These are phyloP conservation scores for Piprites chloris DNA, from an alignment of 2,113 vertebrate species.

Conservation along the genomic window DNA sequence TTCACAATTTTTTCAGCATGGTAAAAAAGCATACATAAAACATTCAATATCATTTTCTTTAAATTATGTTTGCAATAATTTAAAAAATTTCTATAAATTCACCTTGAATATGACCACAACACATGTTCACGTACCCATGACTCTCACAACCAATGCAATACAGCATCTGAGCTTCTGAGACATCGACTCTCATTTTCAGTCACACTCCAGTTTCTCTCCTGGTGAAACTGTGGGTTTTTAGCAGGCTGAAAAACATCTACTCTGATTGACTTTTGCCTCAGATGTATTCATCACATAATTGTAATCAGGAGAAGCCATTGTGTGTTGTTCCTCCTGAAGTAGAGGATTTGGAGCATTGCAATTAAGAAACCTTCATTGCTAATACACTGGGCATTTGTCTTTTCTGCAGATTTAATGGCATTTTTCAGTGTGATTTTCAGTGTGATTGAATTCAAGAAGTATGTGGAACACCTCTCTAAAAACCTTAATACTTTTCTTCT, in stretches of 20 bases:
- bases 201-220: neutral
- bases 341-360: constrained; percentile 1
- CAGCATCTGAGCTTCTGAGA: neutral
- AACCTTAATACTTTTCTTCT: neutral
- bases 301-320: constrained; percentile 36
- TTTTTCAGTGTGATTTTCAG: neutral
- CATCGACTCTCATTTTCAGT: neutral
- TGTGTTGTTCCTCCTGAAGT: neutral
- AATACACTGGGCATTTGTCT: constrained; percentile 26
- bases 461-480: neutral
- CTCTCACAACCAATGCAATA: neutral
- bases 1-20: neutral
- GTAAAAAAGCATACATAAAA: neutral
- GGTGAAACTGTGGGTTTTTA: neutral
- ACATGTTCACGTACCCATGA: neutral
- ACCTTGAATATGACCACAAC: neutral
- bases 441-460: neutral
- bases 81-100: neutral
- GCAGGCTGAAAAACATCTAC: neutral
- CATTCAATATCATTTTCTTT: neutral
- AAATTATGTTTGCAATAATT: neutral
- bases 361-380: constrained; percentile 7
- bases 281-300: constrained; percentile 34
- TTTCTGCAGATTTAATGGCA: constrained; percentile 4
- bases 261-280: constrained; percentile 43